Conservation (phyloP, 2,888 invertebrate genomes). For the Crocallis elinguaria region DNA sequence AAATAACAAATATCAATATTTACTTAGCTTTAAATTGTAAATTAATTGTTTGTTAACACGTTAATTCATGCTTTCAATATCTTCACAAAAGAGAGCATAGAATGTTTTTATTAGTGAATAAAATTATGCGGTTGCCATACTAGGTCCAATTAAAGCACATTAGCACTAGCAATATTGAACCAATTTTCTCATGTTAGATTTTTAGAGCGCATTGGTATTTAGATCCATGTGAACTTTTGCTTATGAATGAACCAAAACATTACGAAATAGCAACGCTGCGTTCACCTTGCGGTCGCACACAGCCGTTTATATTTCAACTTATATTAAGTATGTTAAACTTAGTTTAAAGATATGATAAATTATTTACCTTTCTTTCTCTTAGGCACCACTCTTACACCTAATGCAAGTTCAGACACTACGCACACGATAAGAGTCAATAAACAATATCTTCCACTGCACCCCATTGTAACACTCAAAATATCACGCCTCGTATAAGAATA, state of each 20-base stretch:
- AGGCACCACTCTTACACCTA: conserved; percentile 83
- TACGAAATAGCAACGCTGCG: conserved; percentile 35
- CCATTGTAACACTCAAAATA: conserved; percentile 62
- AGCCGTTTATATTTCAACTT: conserved; percentile 29
- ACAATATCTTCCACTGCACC: conserved; percentile 82
- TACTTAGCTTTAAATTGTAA: too few species aligned
- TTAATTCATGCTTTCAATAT: too few species aligned
- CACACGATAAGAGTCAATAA: conserved; percentile 80
- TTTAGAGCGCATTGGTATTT: conserved; percentile 17
- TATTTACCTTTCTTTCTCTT: conserved; percentile 84
- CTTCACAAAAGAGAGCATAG: too few species aligned
- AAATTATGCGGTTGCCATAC: background rate
- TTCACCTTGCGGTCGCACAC: conserved; percentile 33
- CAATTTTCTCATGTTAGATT: conserved; percentile 16
- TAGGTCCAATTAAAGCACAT: background rate
- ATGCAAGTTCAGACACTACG: conserved; percentile 78
- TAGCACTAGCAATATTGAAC: background rate
- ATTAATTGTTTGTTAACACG: too few species aligned
- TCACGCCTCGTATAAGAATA: conserved; percentile 50
- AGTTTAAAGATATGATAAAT: conserved; percentile 4
- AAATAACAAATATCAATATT: too few species aligned
- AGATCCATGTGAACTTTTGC: conserved; percentile 34
- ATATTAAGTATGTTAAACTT: background rate
- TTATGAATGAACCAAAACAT: conserved; percentile 40
- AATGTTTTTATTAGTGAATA: too few species aligned